Evolutionary conservation across 1,140 invertebrate species (phyloP).

Genomic region (Papilio polytes): DNA sequence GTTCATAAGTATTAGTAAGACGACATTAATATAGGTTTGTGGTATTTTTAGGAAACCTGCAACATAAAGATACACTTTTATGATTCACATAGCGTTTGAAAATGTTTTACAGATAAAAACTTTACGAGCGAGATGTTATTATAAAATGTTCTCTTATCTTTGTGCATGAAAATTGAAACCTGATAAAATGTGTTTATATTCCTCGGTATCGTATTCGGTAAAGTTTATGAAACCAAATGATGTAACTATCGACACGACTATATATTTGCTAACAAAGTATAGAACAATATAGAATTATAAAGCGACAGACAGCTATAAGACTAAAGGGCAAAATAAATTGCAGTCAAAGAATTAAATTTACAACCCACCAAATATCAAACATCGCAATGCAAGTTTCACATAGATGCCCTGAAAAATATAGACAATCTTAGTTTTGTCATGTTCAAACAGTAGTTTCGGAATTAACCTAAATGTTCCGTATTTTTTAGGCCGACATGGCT

Average conservation of each 20-base stretch:
- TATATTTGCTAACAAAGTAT: neutral
- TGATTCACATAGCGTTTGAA: too few relatives aligned
- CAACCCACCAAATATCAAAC: neutral
- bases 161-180: neutral
- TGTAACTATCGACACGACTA: neutral
- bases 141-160: neutral
- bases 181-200: neutral
- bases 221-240: conserved; percentile 3
- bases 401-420: neutral
- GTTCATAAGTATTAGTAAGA: too few relatives aligned
- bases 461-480: conserved; percentile 18
- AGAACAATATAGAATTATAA: neutral
- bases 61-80: too few relatives aligned
- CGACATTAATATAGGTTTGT: too few relatives aligned
- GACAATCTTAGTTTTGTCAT: neutral
- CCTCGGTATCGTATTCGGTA: neutral
- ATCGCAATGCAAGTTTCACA: neutral
- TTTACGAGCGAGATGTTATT: neutral
- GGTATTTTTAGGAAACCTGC: too few relatives aligned
- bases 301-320: neutral
- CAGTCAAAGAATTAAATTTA: neutral
- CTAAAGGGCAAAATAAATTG: too few relatives aligned
- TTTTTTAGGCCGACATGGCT: conserved; percentile 41
- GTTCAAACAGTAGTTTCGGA: conserved; percentile 5
- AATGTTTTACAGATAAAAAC: neutral